Percentiles rank a stretch among this genome's conserved stretches.
Evolutionary conservation across 2,888 invertebrate species (phyloP).

Genomic region (Eledona agricola): DNA sequence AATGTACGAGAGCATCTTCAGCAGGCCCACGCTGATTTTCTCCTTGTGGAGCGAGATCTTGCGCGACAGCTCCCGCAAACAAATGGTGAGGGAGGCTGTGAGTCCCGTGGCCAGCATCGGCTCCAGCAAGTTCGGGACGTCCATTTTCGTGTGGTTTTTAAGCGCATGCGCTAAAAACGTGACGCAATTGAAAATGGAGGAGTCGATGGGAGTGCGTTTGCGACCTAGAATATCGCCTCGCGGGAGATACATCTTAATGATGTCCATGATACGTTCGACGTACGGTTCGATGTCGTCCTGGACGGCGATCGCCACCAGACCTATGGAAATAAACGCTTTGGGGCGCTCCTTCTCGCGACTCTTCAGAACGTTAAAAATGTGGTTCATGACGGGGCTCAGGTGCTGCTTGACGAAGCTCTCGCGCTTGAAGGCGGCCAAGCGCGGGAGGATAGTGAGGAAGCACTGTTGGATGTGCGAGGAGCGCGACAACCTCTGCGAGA

Average conservation of each 20-base stretch:
- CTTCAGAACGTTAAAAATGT: conserved; percentile 78
- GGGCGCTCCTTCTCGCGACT: conserved; percentile 87
- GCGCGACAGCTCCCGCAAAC: conserved; percentile 87
- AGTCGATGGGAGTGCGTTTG: conserved; percentile 74
- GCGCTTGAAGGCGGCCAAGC: conserved; percentile 92
- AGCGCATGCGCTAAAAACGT: conserved; percentile 89
- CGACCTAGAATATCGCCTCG: conserved; percentile 24
- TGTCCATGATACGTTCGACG: conserved; percentile 86
- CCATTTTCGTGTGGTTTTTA: conserved; percentile 76
- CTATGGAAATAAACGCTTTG: conserved; percentile 89
- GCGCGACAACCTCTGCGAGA: conserved; percentile 76
- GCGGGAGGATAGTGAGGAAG: conserved; percentile 85
- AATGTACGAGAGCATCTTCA: conserved; percentile 90
- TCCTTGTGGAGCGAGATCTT: conserved; percentile 85
- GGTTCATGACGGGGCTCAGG: conserved; percentile 77
- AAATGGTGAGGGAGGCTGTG: conserved; percentile 88
- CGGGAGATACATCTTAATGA: conserved; percentile 67
- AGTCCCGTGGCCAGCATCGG: conserved; percentile 93
- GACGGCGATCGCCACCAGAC: conserved; percentile 88
- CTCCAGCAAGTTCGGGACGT: conserved; percentile 86
- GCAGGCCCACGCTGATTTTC: conserved; percentile 91
- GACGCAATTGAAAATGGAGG: conserved; percentile 92
- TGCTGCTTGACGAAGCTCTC: conserved; percentile 81
- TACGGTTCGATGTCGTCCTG: conserved; percentile 82
- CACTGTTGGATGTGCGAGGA: conserved; percentile 79